phyloP scores from a whole-genome alignment of 1,140 invertebrate species.

The Brachionus sp. region DNA sequence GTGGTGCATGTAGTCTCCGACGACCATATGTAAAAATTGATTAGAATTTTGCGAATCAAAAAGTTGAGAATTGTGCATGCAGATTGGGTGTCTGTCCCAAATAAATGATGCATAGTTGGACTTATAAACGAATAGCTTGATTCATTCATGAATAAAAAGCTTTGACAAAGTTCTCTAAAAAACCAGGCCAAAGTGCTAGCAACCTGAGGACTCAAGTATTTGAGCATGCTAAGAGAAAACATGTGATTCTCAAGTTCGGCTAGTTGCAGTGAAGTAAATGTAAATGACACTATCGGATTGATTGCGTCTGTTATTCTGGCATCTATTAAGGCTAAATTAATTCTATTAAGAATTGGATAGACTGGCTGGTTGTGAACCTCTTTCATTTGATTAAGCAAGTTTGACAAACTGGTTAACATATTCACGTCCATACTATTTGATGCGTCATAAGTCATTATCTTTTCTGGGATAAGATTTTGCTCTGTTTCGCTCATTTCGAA shows the following conservation, averaged over 20 bases:
- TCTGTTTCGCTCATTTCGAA: constrained; percentile 37
- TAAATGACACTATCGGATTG: background rate
- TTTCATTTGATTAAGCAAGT: background rate
- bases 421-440: background rate
- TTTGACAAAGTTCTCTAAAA: background rate
- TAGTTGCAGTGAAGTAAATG: background rate
- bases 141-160: constrained; percentile 5
- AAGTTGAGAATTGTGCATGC: constrained; percentile 1
- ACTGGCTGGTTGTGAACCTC: background rate
- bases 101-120: constrained; percentile 10
- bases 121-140: constrained; percentile 8
- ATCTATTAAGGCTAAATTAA: background rate
- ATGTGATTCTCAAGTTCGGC: background rate
- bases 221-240: constrained; percentile 13
- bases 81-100: background rate
- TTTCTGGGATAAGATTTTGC: background rate
- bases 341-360: background rate
- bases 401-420: background rate
- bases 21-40: constrained; percentile 42
- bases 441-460: constrained; percentile 28
- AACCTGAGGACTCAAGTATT: constrained; percentile 30
- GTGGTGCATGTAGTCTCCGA: background rate
- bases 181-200: constrained; percentile 20
- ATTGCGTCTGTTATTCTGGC: background rate
- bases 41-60: constrained; percentile 19